Conservation (phyloP, 2,797 vertebrate genomes). For the Rhynchotus rufescens region DNA sequence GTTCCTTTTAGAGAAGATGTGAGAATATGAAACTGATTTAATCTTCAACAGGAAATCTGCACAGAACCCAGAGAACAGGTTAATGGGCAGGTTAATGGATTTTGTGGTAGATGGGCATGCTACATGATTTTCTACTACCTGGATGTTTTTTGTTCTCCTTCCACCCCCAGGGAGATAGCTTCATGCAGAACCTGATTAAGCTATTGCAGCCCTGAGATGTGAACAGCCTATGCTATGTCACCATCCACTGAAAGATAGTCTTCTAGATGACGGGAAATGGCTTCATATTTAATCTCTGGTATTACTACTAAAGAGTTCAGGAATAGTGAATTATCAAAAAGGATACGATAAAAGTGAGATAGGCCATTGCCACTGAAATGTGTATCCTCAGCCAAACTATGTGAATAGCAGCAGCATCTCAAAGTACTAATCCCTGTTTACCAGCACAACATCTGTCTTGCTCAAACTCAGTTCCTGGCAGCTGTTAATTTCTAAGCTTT, state of each 20-base stretch:
- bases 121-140: background rate
- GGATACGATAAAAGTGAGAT: background rate
- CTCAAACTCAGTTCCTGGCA: background rate
- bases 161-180: background rate
- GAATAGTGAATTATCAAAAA: background rate
- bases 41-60: background rate
- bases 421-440: background rate
- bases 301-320: background rate
- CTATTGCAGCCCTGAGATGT: background rate
- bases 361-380: background rate
- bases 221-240: background rate
- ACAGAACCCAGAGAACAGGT: background rate
- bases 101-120: background rate
- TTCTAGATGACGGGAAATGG: background rate
- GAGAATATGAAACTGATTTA: background rate
- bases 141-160: background rate
- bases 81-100: background rate
- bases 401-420: background rate
- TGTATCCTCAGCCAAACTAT: background rate
- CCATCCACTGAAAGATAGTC: background rate
- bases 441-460: background rate
- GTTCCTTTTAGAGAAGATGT: background rate
- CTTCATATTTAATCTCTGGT: background rate
- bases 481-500: background rate
- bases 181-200: background rate